Evolutionary conservation across 2,113 vertebrate species (phyloP).

Genomic region (Tragelaphus scriptus): DNA sequence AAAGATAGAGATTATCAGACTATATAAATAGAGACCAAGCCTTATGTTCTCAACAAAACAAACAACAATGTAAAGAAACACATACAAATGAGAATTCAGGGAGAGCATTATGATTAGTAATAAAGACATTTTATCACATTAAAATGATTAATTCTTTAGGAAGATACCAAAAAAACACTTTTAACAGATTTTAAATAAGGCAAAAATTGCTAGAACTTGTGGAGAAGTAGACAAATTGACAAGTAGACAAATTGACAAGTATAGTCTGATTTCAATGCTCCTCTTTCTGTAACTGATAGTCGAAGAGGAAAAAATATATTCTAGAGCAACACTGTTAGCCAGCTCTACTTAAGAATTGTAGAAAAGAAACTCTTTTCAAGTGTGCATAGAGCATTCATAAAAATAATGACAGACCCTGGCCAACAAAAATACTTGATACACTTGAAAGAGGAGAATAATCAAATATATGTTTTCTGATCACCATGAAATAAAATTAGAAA

Average conservation of each 20-base stretch:
- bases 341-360: background rate
- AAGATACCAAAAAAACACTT: background rate
- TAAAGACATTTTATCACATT: background rate
- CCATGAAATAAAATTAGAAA: background rate
- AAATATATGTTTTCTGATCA: background rate
- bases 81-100: background rate
- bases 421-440: background rate
- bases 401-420: background rate
- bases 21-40: background rate
- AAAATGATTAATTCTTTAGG: background rate
- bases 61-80: background rate
- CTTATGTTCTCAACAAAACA: background rate
- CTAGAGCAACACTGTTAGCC: background rate
- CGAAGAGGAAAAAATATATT: background rate
- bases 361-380: background rate
- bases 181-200: background rate
- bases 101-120: background rate
- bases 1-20: background rate
- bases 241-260: background rate
- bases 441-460: background rate
- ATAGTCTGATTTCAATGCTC: background rate
- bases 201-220: background rate
- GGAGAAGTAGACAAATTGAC: background rate
- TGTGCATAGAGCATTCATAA: background rate
- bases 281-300: background rate